Base-by-base conservation (phyloP, 2,888 invertebrate species). In the Mythimna impura region DNA sequence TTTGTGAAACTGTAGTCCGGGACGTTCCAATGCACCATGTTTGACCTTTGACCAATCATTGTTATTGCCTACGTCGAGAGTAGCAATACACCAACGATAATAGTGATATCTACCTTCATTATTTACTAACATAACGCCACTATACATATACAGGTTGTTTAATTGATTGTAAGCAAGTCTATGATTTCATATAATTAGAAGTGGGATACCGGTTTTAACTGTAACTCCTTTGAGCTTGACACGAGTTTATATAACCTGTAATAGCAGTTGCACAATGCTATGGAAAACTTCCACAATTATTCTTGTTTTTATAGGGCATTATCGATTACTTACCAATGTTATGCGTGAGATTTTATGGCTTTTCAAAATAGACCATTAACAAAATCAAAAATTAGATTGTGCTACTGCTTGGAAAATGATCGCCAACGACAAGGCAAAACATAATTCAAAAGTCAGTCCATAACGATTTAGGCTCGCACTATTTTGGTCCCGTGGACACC, bases 141-240 rank as follows among this genome's bases (percentile, higher is more conserved):
- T 10, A 12, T 17, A 54, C 47, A 47, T 17, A 20, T 61, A 76
- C 68, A 54, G 6, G 34, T 47, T 43, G 52, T 30, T 57, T 57
- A 36, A 36, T 73, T 10, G 65, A 62, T 75, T 47, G 30, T 30
- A 30, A 57, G 30, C 47, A 57, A 52, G 69, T 30, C 30, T 57
- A 40, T 76, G 30, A 73, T 76, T 76, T 66, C n/a, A n/a, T 71
- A 65, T 70, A 55, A 70, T 83, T 80, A 72, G 54, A 73, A 63
- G 69, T 68, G 54, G 30, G 50, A 69, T 86, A 81, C 77, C 71
- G 73, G 81, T 80, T 86, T 72, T 71, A 67, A 73, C 62, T 68
- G 73, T 71, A 70, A 68, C 78, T 84, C 70, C 73, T 80, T 80
- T 83, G 73, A 86, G 71, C 84, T 84, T 83, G 76, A 83, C 73